Evolutionary conservation across 2,797 vertebrate genomes (phyloP).

Genomic region (Columba guinea): DNA sequence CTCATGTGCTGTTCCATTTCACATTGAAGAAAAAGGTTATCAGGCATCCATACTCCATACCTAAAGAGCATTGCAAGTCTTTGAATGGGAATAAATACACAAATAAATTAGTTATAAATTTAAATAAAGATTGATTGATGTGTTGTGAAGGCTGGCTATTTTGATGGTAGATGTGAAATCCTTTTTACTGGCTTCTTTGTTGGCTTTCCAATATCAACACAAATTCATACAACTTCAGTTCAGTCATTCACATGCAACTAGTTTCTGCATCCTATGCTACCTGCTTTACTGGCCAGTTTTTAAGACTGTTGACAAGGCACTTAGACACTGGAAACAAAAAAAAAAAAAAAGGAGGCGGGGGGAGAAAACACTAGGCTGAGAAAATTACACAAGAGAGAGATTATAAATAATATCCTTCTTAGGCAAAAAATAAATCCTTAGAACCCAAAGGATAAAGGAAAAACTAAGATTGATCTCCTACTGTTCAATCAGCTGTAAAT

Average conservation of each 20-base stretch:
- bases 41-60: not conserved
- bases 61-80: not conserved
- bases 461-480: slow-evolving; percentile 29
- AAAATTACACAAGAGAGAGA: not conserved
- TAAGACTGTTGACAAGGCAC: not conserved
- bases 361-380: not conserved
- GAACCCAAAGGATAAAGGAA: slow-evolving; percentile 8
- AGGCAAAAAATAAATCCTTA: slow-evolving; percentile 21
- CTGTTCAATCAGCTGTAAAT: slow-evolving; percentile 45
- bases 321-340: not conserved
- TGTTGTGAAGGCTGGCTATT: not conserved
- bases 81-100: not conserved
- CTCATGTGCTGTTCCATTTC: not conserved
- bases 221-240: not conserved
- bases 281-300: not conserved
- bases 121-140: not conserved
- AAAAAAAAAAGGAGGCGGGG: not conserved
- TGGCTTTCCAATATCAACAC: not conserved
- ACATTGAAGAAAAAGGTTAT: not conserved
- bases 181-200: not conserved
- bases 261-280: not conserved
- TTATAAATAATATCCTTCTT: not conserved
- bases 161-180: not conserved
- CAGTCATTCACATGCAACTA: not conserved
- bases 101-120: not conserved